Conservation (phyloP, 2,113 vertebrate species). For the Phaethon lepturus region DNA sequence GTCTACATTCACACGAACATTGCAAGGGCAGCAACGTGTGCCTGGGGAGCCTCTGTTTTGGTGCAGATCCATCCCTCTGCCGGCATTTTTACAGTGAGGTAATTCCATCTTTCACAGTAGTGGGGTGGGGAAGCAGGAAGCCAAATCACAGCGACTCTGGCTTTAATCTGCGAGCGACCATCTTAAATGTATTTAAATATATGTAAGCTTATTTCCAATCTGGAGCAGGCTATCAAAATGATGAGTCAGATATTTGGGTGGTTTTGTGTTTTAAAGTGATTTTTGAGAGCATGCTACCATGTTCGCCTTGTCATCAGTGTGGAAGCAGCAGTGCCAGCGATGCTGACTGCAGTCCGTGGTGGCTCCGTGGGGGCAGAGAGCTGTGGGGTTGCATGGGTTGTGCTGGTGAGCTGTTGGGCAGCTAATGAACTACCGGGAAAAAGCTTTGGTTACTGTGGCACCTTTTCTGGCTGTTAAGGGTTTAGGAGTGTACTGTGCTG, state of each 20-base stretch:
- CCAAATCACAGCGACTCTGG: not conserved
- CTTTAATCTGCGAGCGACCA: not conserved
- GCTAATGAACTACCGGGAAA: not conserved
- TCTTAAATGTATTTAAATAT: not conserved
- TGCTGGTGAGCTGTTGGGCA: not conserved
- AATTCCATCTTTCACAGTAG: not conserved
- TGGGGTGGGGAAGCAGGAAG: not conserved
- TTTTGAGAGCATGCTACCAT: not conserved
- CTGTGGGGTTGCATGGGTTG: not conserved
- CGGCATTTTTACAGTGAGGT: not conserved
- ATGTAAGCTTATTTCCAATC: not conserved
- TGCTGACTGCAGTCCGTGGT: not conserved
- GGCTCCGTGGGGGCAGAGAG: not conserved
- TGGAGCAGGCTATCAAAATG: not conserved
- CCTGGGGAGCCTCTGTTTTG: not conserved
- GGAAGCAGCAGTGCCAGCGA: not conserved
- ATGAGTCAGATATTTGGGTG: not conserved
- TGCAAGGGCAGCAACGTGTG: not conserved
- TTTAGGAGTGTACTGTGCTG: not conserved
- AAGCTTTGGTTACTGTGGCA: not conserved
- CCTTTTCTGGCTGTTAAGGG: not conserved
- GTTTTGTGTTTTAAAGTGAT: not conserved
- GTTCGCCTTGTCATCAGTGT: not conserved
- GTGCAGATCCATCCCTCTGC: not conserved
- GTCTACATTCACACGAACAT: rapidly evolving